phyloP scores from a whole-genome alignment of 2,113 vertebrate genomes.

The Pyxicephalus adspersus region DNA sequence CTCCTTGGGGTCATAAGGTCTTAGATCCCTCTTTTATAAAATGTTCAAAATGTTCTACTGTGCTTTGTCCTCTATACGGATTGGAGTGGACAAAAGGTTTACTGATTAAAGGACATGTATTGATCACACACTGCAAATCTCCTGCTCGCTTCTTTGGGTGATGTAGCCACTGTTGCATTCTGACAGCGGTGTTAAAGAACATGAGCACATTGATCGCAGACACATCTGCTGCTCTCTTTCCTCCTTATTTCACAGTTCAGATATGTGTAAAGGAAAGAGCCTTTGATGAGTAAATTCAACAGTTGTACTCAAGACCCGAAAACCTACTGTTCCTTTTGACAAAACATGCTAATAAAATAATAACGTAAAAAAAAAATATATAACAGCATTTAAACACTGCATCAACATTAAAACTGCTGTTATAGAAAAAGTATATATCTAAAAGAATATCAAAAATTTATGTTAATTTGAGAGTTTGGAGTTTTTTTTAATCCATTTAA shows the following conservation, averaged over 20 bases:
- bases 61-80: background rate
- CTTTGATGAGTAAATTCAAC: background rate
- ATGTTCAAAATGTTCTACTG: constrained; percentile 9
- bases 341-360: too few species aligned
- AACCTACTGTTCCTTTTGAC: too few species aligned
- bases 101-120: background rate
- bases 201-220: background rate
- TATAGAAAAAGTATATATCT: too few species aligned
- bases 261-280: background rate
- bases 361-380: too few species aligned
- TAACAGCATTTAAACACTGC: too few species aligned
- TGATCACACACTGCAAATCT: constrained; percentile 20
- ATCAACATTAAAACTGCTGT: too few species aligned
- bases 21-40: constrained; percentile 14
- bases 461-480: too few species aligned
- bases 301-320: background rate
- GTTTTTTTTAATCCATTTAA: too few species aligned
- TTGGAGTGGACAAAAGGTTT: background rate
- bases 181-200: background rate
- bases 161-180: background rate
- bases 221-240: background rate
- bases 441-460: too few species aligned
- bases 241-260: background rate
- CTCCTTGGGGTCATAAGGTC: constrained; percentile 15
- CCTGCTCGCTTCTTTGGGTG: background rate